Percentiles rank a stretch among this genome's conserved stretches.
Evolutionary conservation across 2,113 vertebrate genomes (phyloP).

Genomic region (Geococcyx californianus): DNA sequence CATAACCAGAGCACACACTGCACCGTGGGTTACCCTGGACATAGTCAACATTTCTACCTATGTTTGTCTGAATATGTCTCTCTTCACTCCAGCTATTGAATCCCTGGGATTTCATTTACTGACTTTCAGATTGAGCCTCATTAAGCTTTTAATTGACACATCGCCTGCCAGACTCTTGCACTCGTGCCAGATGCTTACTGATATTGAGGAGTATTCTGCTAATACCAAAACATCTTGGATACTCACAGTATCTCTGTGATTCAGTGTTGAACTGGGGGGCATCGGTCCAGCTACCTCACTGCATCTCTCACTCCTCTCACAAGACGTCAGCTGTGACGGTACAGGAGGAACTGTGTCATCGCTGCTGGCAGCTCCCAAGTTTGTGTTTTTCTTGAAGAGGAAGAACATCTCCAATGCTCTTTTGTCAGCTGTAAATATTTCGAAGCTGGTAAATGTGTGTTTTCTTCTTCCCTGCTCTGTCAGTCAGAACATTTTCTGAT

Average conservation of each 20-base stretch:
- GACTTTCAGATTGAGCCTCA: not conserved
- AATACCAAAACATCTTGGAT: not conserved
- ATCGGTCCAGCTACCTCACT: not conserved
- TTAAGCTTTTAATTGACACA: not conserved
- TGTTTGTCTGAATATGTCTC: not conserved
- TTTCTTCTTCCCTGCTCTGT: not conserved
- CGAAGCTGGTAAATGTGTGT: not conserved
- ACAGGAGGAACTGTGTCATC: not conserved
- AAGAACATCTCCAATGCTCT: not conserved
- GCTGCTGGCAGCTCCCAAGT: not conserved
- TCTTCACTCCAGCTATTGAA: not conserved
- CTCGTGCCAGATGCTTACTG: not conserved
- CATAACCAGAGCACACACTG: accelerated
- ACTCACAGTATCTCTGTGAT: not conserved
- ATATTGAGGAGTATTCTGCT: not conserved
- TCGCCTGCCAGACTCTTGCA: not conserved
- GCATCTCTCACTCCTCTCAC: not conserved
- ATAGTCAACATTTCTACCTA: not conserved
- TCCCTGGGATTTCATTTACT: not conserved
- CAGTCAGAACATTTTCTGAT: not conserved
- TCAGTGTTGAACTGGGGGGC: not conserved
- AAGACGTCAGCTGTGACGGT: not conserved
- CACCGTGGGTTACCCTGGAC: not conserved
- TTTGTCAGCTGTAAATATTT: not conserved
- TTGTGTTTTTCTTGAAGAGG: not conserved